Evolutionary conservation across 2,888 invertebrate genomes (phyloP).

Genomic region (Xylota segnis): DNA sequence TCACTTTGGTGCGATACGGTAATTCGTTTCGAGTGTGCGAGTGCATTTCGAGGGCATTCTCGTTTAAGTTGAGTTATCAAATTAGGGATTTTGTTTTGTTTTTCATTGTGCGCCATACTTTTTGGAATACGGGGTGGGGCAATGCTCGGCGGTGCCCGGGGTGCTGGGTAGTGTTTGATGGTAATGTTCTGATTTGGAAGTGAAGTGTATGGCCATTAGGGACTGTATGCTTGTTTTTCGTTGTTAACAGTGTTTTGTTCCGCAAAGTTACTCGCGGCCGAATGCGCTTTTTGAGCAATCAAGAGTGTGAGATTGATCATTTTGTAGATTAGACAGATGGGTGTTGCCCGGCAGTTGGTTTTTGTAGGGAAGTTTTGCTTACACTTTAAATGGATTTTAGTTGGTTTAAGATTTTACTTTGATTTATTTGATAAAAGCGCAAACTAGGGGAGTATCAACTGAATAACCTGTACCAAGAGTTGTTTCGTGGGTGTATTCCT

Average conservation of each 20-base stretch:
- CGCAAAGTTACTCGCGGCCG: slow-evolving; percentile 44
- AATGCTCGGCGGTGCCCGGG: neutral
- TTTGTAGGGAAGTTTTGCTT: slow-evolving; percentile 14
- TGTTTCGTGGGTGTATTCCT: too few species aligned
- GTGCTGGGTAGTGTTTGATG: slow-evolving; percentile 43
- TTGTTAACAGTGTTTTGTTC: slow-evolving; percentile 41
- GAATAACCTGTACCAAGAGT: too few species aligned
- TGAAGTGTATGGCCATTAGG: slow-evolving; percentile 59
- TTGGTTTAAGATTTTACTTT: neutral
- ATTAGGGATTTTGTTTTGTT: slow-evolving; percentile 67
- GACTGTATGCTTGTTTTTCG: slow-evolving; percentile 49
- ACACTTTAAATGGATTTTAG: slow-evolving; percentile 2
- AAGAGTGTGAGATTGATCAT: slow-evolving; percentile 45
- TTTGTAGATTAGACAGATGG: slow-evolving; percentile 31
- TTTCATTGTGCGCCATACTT: neutral
- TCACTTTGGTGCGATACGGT: slow-evolving; percentile 68
- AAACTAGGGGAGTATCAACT: too few species aligned
- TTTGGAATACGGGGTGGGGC: neutral
- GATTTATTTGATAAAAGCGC: too few species aligned
- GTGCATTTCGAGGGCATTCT: slow-evolving; percentile 57
- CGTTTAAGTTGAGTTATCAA: slow-evolving; percentile 73
- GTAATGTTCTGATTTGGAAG: slow-evolving; percentile 65
- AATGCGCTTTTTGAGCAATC: slow-evolving; percentile 56
- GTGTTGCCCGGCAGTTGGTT: slow-evolving; percentile 9
- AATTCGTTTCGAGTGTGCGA: slow-evolving; percentile 69